Percentiles rank a stretch among this genome's conserved stretches.
Conservation (phyloP, 2,888 invertebrate species). For the Tachina grossa region DNA sequence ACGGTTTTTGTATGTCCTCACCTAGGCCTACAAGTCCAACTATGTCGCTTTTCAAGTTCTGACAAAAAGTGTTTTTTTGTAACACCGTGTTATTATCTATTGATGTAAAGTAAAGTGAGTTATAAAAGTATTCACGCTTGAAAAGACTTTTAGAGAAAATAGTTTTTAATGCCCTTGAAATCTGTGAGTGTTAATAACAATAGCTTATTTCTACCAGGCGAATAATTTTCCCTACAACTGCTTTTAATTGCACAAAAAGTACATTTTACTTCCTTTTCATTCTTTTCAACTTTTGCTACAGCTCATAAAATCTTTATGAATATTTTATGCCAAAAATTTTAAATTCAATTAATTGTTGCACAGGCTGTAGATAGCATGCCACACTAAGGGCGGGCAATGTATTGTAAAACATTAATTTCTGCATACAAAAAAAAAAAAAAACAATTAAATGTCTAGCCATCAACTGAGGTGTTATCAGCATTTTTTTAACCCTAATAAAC, state of each 20-base stretch:
- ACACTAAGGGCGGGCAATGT: constrained; percentile 26
- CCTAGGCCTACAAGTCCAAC: too few relatives aligned
- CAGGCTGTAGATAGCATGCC: neutral
- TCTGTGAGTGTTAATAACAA: neutral
- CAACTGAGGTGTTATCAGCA: constrained; percentile 2
- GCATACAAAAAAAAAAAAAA: neutral
- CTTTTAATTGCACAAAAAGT: neutral
- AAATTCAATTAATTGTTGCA: constrained; percentile 63
- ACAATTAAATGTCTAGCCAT: constrained; percentile 30
- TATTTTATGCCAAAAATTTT: constrained; percentile 54
- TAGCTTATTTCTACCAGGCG: neutral
- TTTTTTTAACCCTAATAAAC: constrained; percentile 46
- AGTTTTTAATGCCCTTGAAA: neutral
- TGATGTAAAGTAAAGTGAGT: constrained; percentile 1
- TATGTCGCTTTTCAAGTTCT: too few relatives aligned
- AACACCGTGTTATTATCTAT: constrained; percentile 23
- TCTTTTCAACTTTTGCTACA: constrained; percentile 24
- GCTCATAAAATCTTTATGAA: constrained; percentile 58
- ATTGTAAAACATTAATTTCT: constrained; percentile 17
- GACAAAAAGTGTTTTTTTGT: too few relatives aligned
- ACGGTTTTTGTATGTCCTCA: too few relatives aligned
- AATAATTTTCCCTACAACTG: neutral
- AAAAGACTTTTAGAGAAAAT: neutral
- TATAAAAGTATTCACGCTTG: neutral
- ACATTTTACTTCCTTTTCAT: neutral